Conservation (phyloP, 2,797 vertebrate species). For the Rhynchonycteris naso region DNA sequence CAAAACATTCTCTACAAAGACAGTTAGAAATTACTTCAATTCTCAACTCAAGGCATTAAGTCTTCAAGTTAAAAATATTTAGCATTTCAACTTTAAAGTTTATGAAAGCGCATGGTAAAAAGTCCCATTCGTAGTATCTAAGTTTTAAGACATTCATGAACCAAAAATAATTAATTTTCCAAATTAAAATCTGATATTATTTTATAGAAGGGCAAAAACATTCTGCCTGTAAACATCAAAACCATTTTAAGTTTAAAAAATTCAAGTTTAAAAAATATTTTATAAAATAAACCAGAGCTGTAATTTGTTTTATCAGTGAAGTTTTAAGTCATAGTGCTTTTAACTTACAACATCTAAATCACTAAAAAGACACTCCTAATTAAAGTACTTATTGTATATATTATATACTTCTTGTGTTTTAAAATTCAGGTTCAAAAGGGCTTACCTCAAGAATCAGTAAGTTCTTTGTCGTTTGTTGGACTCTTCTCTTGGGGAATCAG, state of each 20-base stretch:
- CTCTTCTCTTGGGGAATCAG: slow-evolving; percentile 95
- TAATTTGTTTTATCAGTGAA: slow-evolving; percentile 38
- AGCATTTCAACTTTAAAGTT: slow-evolving; percentile 50
- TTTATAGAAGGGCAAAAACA: slow-evolving; percentile 54
- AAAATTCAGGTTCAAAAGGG: slow-evolving; percentile 44
- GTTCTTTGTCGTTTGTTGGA: slow-evolving; percentile 96
- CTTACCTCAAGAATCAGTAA: slow-evolving; percentile 89
- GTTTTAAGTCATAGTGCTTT: slow-evolving; percentile 35
- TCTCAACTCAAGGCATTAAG: slow-evolving; percentile 45
- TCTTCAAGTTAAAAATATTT: slow-evolving; percentile 51
- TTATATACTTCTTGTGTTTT: not conserved
- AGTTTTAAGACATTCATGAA: slow-evolving; percentile 37
- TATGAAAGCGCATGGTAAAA: slow-evolving; percentile 32
- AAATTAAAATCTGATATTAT: slow-evolving; percentile 55
- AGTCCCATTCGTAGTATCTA: slow-evolving; percentile 23
- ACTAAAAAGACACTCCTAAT: slow-evolving; percentile 6
- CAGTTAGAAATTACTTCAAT: slow-evolving; percentile 50
- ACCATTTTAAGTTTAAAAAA: slow-evolving; percentile 20
- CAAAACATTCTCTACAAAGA: slow-evolving; percentile 50
- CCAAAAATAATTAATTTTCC: slow-evolving; percentile 31
- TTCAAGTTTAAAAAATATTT: slow-evolving; percentile 34
- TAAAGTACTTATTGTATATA: not conserved
- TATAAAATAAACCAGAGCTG: slow-evolving; percentile 12
- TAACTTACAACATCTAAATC: slow-evolving; percentile 30
- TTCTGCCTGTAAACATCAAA: slow-evolving; percentile 2